A percentile compares a stretch with the other conserved stretches of the same genome.
Evolutionary conservation across 2,888 invertebrate species (phyloP).

Genomic region (Eledona agricola): DNA sequence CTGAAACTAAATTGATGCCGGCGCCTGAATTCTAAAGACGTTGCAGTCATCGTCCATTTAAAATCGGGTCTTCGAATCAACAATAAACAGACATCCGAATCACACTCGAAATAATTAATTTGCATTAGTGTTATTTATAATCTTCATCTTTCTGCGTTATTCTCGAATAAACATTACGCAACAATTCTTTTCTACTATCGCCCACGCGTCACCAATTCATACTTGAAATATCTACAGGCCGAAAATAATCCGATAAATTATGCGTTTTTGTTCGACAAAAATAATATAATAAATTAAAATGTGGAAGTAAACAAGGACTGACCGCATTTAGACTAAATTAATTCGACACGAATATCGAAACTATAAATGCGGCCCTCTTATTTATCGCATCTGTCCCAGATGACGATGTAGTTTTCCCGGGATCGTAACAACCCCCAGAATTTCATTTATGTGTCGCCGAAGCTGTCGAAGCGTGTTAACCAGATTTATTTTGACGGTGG

Average conservation of each 20-base stretch:
- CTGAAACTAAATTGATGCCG: too few species aligned
- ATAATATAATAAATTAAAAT: constrained; percentile 5
- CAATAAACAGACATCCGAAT: constrained; percentile 14
- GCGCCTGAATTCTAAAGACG: too few species aligned
- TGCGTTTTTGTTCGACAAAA: too few species aligned
- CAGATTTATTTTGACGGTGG: constrained; percentile 26
- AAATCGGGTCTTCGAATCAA: constrained; percentile 3
- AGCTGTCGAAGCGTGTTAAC: constrained; percentile 17
- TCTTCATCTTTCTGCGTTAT: not conserved
- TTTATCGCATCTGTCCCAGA: not conserved
- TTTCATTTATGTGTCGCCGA: constrained; percentile 17
- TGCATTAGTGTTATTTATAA: constrained; percentile 9
- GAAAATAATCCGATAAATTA: constrained; percentile 16
- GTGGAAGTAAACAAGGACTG: too few species aligned
- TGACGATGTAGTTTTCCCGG: not conserved
- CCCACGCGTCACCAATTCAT: too few species aligned
- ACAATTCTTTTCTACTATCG: too few species aligned
- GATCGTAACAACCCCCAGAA: constrained; percentile 1
- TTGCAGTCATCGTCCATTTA: constrained; percentile 4
- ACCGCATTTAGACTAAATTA: too few species aligned
- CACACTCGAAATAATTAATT: constrained; percentile 14
- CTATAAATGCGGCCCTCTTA: too few species aligned
- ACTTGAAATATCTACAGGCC: constrained; percentile 2
- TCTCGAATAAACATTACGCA: not conserved
- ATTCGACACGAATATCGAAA: too few species aligned